Evolutionary conservation across 2,888 invertebrate species (phyloP).

Genomic region (Acrobasis repandana): DNA sequence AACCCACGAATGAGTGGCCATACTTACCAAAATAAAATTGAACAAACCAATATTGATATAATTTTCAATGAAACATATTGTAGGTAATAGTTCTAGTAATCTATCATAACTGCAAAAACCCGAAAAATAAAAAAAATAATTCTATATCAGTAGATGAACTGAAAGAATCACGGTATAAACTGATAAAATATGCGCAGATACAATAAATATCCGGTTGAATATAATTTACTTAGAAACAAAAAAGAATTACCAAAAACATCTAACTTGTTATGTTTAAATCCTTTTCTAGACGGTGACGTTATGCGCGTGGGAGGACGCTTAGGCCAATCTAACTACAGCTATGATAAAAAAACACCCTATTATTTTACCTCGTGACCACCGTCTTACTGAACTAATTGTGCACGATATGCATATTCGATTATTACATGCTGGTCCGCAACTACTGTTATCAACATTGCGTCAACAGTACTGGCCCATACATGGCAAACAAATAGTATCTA

Average conservation of each 20-base stretch:
- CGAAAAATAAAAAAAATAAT: neutral
- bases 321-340: neutral
- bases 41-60: too few relatives aligned
- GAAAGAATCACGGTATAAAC: neutral
- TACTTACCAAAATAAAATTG: too few relatives aligned
- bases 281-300: neutral
- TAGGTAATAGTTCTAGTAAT: too few relatives aligned
- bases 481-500: neutral
- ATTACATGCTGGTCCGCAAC: neutral
- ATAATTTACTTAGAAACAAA: neutral
- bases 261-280: neutral
- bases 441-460: neutral
- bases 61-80: too few relatives aligned
- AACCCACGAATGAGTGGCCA: too few relatives aligned
- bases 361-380: neutral
- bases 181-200: neutral
- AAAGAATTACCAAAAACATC: neutral
- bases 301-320: neutral
- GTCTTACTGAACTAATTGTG: neutral
- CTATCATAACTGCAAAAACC: neutral
- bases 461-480: neutral
- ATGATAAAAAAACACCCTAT: constrained; percentile 1
- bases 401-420: neutral
- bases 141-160: neutral
- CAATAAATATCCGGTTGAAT: neutral